Evolutionary conservation across 2,888 invertebrate genomes (phyloP), one percentile per base, ranked within the genome.

Genomic region (Rhagonycha lutea): DNA sequence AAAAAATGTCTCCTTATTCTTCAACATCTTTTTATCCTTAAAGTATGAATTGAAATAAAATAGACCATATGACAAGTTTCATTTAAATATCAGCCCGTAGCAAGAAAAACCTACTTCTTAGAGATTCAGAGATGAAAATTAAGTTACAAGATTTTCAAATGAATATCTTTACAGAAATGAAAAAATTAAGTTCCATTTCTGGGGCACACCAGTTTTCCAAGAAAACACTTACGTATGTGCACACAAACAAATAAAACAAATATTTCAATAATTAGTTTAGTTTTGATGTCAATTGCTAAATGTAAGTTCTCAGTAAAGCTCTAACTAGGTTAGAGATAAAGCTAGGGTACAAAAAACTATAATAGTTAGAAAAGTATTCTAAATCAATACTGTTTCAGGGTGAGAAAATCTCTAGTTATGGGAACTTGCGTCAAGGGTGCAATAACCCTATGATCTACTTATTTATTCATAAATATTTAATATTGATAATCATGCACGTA

Each of bases 401-500:
- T 65, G 61, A 72, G 61, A 61, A 68, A 69, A 67, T 60, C 29
- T 68, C 62, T 61, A 62, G 69, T 71, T 69, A 71, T 68, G 69
- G 28, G 71, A 68, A 73, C 69, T 61, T 70, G 78, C 73, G 77
- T 73, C 75, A 61, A 65, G 79, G 76, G 80, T 80, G 78, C 80
- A 78, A 77, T 78, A 80, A 80, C 80, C 80, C 75, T 77, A 71
- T 79, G 80, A 79, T 80, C 80, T 71, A 80, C 77, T 79, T 80
- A 77, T 73, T 61, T 68, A 73, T 73, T 75, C 69, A 80, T 80
- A 78, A 80, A 80, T 79, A 78, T 79, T 79, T 77, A 79, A 79
- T 79, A 75, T 77, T 76, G 78, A 76, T 74, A 69, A 70, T 74
- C 75, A 68, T 74, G 72, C 76, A 77, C 65, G 77, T 74, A 47